These are phyloP conservation scores for Lasius fuliginosus DNA, from an alignment of 2,888 invertebrate species.

Conservation along the genomic window DNA sequence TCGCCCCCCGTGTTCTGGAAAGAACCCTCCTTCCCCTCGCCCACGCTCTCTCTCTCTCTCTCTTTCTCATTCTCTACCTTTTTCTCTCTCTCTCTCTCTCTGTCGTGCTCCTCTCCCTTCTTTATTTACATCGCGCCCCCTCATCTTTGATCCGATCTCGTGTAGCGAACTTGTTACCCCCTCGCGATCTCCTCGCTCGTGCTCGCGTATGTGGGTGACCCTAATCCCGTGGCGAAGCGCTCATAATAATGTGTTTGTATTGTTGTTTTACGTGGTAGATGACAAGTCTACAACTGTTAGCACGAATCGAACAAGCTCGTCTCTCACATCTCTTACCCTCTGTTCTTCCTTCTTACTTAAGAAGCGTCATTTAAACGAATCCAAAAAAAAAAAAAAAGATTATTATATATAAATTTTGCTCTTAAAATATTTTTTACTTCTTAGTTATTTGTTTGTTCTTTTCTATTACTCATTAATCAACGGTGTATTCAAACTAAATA, in stretches of 20 bases:
- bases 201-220: conserved; percentile 49
- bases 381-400: not conserved
- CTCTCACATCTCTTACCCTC: not conserved
- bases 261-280: not conserved
- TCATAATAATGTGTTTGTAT: not conserved
- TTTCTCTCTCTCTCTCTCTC: too few relatives aligned
- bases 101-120: conserved; percentile 28
- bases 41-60: too few relatives aligned
- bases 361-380: not conserved
- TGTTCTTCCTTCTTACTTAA: not conserved
- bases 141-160: conserved; percentile 8
- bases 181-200: not conserved
- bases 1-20: conserved; percentile 72
- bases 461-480: not conserved
- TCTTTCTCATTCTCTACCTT: too few relatives aligned
- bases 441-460: not conserved
- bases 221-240: conserved; percentile 38
- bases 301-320: not conserved
- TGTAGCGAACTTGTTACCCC: conserved; percentile 60
- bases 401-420: not conserved
- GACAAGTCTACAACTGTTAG: not conserved
- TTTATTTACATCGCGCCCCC: conserved; percentile 34
- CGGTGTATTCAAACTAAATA: too few relatives aligned
- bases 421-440: not conserved
- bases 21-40: conserved; percentile 62